A percentile compares a stretch with the other conserved stretches of the same genome.
These are phyloP conservation scores for Pseudocheirus occidentalis DNA, from an alignment of 2,797 vertebrate species.

Conservation along the genomic window DNA sequence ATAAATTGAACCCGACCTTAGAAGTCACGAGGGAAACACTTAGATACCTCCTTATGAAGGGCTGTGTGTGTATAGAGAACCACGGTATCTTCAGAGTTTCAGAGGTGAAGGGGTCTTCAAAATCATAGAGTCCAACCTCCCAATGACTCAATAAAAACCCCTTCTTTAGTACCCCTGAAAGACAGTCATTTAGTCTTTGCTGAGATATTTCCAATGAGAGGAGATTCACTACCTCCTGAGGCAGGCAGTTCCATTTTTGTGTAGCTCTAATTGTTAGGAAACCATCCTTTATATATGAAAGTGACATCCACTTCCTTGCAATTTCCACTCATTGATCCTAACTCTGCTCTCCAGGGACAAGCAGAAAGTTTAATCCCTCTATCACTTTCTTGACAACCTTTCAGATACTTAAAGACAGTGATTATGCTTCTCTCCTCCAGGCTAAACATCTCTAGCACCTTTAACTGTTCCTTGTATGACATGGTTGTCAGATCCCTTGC, in stretches of 20 bases:
- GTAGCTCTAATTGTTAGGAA: neutral
- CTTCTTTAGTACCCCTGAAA: neutral
- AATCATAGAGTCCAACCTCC: neutral
- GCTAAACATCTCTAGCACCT: neutral
- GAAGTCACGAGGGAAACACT: neutral
- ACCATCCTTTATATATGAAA: neutral
- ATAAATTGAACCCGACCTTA: neutral
- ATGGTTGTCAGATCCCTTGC: neutral
- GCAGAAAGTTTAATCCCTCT: neutral
- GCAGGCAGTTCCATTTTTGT: neutral
- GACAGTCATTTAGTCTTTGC: neutral
- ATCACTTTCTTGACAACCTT: neutral
- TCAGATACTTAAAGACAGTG: neutral
- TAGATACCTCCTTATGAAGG: neutral
- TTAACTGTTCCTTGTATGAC: neutral
- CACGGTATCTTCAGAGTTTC: neutral
- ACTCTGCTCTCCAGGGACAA: neutral
- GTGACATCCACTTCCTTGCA: neutral
- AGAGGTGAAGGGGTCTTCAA: neutral
- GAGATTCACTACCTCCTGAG: neutral
- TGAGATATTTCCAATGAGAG: neutral
- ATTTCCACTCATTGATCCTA: neutral
- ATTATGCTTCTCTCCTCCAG: neutral
- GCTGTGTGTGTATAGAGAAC: neutral
- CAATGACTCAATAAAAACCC: neutral